Evolutionary conservation across 2,888 invertebrate genomes (phyloP).

Genomic region (Fragum whitleyi): DNA sequence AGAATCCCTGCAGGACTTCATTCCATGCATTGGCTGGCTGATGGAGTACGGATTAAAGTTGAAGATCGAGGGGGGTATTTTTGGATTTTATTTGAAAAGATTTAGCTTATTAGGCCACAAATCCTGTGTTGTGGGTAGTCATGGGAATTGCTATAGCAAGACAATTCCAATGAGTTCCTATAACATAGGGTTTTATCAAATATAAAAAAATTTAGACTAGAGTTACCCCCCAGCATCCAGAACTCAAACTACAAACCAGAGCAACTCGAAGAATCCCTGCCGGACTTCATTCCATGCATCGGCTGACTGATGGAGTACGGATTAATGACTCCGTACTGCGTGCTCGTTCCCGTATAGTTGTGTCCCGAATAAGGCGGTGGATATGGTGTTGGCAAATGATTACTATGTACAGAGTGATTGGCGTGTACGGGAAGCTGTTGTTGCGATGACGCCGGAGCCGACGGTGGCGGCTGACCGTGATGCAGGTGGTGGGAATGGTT

Average conservation of each 20-base stretch:
- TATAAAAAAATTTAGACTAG: too few relatives aligned
- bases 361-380: background rate
- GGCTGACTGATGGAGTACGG: conserved; percentile 52
- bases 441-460: background rate
- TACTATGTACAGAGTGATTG: conserved; percentile 23
- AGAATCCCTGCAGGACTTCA: conserved; percentile 58
- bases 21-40: conserved; percentile 44
- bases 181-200: too few relatives aligned
- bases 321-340: conserved; percentile 41
- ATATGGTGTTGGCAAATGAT: conserved; percentile 3
- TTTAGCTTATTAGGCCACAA: too few relatives aligned
- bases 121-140: too few relatives aligned
- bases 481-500: conserved; percentile 70
- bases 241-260: conserved; percentile 63
- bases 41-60: conserved; percentile 49
- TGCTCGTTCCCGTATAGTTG: conserved; percentile 12
- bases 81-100: too few relatives aligned
- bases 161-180: too few relatives aligned
- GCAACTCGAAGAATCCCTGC: conserved; percentile 69
- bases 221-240: too few relatives aligned
- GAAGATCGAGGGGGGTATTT: too few relatives aligned
- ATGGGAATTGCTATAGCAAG: too few relatives aligned
- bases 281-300: conserved; percentile 37
- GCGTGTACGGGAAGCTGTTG: background rate
- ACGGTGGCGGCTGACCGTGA: conserved; percentile 33